These are phyloP conservation scores for Neoascia interrupta DNA, from an alignment of 2,888 invertebrate genomes.

Conservation along the genomic window DNA sequence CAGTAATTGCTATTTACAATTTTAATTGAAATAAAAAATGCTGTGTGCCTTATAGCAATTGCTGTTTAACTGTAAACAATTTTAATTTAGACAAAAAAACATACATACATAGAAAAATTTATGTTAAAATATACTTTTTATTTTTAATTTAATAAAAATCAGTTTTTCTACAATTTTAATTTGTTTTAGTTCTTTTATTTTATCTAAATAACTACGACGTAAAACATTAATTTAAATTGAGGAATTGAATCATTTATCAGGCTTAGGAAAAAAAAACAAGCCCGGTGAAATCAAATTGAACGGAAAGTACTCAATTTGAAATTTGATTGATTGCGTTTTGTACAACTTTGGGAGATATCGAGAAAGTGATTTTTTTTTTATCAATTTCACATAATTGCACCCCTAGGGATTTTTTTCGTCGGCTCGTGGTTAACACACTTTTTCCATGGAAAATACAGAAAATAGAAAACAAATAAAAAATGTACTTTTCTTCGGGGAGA, in stretches of 20 bases:
- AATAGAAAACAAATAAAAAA: constrained; percentile 23
- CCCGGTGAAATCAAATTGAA: constrained; percentile 22
- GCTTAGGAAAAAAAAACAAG: constrained; percentile 3
- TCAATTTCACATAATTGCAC: constrained; percentile 20
- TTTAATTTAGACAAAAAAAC: constrained; percentile 34
- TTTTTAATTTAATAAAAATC: constrained; percentile 61
- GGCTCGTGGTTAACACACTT: constrained; percentile 60
- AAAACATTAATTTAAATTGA: constrained; percentile 31
- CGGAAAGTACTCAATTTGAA: constrained; percentile 42
- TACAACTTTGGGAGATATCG: constrained; percentile 38
- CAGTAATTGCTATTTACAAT: constrained; percentile 79
- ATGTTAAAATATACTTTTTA: constrained; percentile 57
- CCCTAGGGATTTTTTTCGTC: constrained; percentile 25
- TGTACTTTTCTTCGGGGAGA: too few species aligned
- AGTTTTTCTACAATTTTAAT: constrained; percentile 11
- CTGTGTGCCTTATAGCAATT: constrained; percentile 92
- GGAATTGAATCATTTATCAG: constrained; percentile 44
- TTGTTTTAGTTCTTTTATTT: constrained; percentile 14
- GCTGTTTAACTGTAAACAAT: constrained; percentile 78
- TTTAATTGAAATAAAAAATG: constrained; percentile 81
- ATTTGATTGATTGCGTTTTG: constrained; percentile 60
- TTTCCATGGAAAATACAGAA: constrained; percentile 17
- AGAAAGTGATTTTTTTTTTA: constrained; percentile 34
- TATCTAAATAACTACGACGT: constrained; percentile 25
- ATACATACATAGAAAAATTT: constrained; percentile 58